phyloP scores from a whole-genome alignment of 2,113 vertebrate species.

The Rhinopithecus roxellana region DNA sequence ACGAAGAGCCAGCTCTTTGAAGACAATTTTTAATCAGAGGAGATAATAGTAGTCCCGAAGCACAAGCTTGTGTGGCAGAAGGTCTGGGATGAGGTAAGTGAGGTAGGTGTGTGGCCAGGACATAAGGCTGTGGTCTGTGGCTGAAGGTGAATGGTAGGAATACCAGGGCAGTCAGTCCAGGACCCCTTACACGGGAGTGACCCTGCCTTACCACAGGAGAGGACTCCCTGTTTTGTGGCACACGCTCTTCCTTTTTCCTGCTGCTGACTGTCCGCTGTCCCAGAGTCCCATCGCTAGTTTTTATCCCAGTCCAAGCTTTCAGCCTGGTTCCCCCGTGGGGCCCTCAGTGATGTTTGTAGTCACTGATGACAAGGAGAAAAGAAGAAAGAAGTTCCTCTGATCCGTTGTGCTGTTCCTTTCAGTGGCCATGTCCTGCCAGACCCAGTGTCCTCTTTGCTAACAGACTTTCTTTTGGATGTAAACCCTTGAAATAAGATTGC shows the following conservation, averaged over 20 bases:
- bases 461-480: not conserved
- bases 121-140: fast-evolving
- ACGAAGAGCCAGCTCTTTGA: not conserved
- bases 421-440: not conserved
- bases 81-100: not conserved
- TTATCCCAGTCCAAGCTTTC: not conserved
- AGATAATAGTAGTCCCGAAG: too few species aligned
- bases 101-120: not conserved
- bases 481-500: not conserved
- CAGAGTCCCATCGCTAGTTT: not conserved
- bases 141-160: too few species aligned
- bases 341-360: not conserved
- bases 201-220: not conserved
- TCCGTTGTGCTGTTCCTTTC: not conserved
- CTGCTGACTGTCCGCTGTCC: not conserved
- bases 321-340: fast-evolving
- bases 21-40: not conserved
- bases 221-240: not conserved
- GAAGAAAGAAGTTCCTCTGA: not conserved
- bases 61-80: fast-evolving
- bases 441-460: not conserved
- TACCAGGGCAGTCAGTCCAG: too few species aligned
- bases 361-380: not conserved
- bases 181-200: fast-evolving
- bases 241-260: fast-evolving